Evolutionary conservation across 2,113 vertebrate genomes (phyloP).

Genomic region (Condylura cristata): DNA sequence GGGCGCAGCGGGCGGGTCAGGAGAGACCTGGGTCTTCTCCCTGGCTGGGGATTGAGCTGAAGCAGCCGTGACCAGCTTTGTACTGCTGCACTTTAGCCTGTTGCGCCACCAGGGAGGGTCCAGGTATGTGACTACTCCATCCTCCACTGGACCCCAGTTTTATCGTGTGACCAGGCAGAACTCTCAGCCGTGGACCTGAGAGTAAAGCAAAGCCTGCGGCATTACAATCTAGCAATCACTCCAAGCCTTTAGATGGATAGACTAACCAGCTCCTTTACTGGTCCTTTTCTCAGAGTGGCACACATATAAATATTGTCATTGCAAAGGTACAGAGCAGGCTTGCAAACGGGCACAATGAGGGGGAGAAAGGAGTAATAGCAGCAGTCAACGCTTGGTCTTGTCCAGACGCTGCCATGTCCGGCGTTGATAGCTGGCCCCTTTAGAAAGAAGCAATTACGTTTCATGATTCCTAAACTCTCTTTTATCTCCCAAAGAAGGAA

Average conservation of each 20-base stretch:
- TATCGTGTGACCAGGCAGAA: background rate
- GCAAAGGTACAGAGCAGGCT: background rate
- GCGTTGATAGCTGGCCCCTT: too few species aligned
- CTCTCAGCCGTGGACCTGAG: background rate
- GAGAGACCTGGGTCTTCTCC: too few species aligned
- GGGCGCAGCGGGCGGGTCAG: too few species aligned
- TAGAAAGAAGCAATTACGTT: background rate
- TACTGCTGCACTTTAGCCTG: too few species aligned
- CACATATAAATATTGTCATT: background rate
- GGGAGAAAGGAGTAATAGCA: background rate
- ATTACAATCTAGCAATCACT: conserved; percentile 30
- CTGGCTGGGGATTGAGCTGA: too few species aligned
- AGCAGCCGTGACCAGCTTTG: too few species aligned
- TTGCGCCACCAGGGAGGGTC: too few species aligned
- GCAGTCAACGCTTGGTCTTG: too few species aligned
- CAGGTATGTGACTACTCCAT: too few species aligned
- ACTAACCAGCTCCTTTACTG: background rate
- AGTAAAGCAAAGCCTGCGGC: background rate
- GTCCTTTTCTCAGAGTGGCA: background rate
- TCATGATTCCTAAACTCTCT: conserved; percentile 21
- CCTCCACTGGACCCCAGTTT: background rate
- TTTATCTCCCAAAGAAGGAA: conserved; percentile 23
- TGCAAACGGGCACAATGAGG: too few species aligned
- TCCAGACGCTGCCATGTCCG: background rate
- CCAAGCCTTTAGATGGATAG: background rate